Percentiles rank a stretch among this genome's conserved stretches.
Evolutionary conservation across 92 coral and sea anemone species (phyloP).

Genomic region (Meandrina meandrites): DNA sequence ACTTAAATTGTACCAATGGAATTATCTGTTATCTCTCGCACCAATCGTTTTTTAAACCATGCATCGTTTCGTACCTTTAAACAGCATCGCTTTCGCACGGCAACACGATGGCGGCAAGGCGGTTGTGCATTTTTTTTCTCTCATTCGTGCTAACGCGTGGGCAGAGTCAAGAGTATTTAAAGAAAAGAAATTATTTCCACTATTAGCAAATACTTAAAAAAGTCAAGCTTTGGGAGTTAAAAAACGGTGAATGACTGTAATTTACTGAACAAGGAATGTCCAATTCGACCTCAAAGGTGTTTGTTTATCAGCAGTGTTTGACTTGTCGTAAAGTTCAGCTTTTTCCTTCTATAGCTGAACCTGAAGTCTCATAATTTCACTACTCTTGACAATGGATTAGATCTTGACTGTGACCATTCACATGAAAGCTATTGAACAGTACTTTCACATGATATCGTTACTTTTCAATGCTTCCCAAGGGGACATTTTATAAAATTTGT

Average conservation of each 20-base stretch:
- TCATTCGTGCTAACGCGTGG: not conserved
- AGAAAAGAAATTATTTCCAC: not conserved
- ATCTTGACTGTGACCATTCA: not conserved
- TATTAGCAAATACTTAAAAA: not conserved
- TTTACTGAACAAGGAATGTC: not conserved
- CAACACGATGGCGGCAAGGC: not conserved
- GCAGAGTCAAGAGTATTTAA: not conserved
- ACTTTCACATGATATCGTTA: not conserved
- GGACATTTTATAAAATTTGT: not conserved
- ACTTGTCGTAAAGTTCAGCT: not conserved
- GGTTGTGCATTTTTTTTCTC: not conserved
- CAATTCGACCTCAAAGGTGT: not conserved
- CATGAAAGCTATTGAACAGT: not conserved
- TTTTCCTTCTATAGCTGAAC: not conserved
- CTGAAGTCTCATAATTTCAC: not conserved
- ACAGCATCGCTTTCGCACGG: not conserved
- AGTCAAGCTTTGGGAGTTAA: not conserved
- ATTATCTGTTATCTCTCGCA: constrained; percentile 17
- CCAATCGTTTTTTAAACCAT: not conserved
- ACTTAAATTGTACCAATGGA: not conserved
- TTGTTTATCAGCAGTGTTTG: not conserved
- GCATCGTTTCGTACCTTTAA: not conserved
- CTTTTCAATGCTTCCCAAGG: not conserved
- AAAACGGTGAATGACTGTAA: not conserved
- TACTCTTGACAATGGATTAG: not conserved